Evolutionary conservation across 2,888 invertebrate genomes (phyloP).

Genomic region (Piscicola geometra): DNA sequence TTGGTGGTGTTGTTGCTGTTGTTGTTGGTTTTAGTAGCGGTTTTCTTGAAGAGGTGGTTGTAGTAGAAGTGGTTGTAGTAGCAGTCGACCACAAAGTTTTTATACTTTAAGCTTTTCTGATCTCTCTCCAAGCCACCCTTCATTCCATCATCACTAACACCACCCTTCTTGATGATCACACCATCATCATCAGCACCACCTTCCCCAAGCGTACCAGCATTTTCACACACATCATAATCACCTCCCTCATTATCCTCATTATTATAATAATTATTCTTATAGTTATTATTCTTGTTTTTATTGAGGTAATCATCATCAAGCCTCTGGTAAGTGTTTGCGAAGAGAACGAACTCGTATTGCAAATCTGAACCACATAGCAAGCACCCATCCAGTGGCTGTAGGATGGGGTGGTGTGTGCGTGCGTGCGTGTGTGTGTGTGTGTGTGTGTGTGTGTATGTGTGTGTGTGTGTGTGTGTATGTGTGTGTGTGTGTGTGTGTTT

Average conservation of each 20-base stretch:
- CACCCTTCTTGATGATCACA: no score
- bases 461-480: conserved; percentile 15
- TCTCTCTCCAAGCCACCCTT: no score
- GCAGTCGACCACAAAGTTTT: not conserved
- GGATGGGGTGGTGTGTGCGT: not conserved
- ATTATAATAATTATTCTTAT: conserved; percentile 6
- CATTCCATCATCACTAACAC: no score
- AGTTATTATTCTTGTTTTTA: not conserved
- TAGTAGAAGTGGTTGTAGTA: conserved; percentile 6
- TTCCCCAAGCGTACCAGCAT: no score
- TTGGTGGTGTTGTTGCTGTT: not conserved
- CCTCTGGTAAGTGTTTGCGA: not conserved
- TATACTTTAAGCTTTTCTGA: no score
- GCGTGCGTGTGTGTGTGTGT: conserved; percentile 10
- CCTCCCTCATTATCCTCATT: not conserved
- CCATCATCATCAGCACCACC: no score
- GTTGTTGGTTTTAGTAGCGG: not conserved
- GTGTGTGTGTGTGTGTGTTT: conserved; percentile 14
- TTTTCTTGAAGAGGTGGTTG: not conserved
- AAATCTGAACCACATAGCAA: not conserved
- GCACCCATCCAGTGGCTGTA: not conserved
- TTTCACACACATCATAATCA: not conserved
- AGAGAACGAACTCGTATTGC: not conserved
- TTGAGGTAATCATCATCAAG: not conserved
- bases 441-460: conserved; percentile 15